A percentile compares a stretch with the other conserved stretches of the same genome.
phyloP scores from a whole-genome alignment of 2,888 invertebrate genomes.

The Blomia tropicalis region DNA sequence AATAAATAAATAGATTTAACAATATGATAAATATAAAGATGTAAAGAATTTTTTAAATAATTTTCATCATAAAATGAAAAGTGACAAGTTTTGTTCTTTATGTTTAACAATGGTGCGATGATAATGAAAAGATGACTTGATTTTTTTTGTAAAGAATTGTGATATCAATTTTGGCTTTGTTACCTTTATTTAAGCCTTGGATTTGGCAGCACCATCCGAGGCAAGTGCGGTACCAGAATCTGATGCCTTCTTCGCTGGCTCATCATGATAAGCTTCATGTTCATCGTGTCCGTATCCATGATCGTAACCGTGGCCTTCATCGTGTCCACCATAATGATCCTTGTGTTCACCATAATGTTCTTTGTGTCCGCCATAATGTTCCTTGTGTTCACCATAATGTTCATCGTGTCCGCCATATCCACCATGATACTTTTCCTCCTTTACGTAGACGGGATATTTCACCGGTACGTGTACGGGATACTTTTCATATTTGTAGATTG shows the following conservation, averaged over 20 bases:
- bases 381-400: not conserved
- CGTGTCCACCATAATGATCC: not conserved
- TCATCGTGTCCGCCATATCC: not conserved
- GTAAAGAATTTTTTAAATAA: not conserved
- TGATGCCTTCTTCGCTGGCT: not conserved
- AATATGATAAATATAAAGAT: not conserved
- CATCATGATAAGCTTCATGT: not conserved
- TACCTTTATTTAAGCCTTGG: not conserved
- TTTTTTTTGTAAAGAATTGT: not conserved
- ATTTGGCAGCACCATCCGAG: not conserved
- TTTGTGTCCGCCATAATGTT: not conserved
- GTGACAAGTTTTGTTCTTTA: not conserved
- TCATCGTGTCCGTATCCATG: not conserved
- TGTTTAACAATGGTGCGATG: no score
- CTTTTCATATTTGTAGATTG: constrained; percentile 8
- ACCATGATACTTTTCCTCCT: constrained; percentile 7
- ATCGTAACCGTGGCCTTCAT: not conserved
- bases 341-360: not conserved
- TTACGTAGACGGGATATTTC: not conserved
- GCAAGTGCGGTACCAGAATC: no score
- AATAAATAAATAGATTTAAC: not conserved
- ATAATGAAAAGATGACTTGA: not conserved
- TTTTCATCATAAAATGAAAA: not conserved
- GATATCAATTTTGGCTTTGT: not conserved
- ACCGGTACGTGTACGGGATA: constrained; percentile 1